Percentiles rank a stretch among this genome's conserved stretches.
Evolutionary conservation across 2,797 vertebrate species (phyloP).

Genomic region (Cirrhinus mrigala): DNA sequence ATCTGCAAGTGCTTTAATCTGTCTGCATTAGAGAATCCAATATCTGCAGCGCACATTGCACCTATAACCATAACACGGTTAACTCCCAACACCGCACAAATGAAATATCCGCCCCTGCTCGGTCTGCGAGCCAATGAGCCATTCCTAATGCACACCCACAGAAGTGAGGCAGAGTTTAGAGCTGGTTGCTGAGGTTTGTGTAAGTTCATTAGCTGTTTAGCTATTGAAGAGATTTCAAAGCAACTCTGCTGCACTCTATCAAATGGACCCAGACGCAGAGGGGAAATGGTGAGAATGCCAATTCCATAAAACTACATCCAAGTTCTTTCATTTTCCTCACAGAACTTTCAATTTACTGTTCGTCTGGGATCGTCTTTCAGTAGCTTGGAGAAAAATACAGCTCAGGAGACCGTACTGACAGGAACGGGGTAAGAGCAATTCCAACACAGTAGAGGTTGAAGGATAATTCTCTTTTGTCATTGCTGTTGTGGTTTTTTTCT

Average conservation of each 20-base stretch:
- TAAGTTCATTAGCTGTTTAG: conserved; percentile 56
- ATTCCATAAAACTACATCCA: conserved; percentile 25
- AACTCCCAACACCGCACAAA: conserved; percentile 58
- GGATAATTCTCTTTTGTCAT: conserved; percentile 22
- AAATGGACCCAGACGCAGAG: conserved; percentile 25
- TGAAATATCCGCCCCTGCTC: conserved; percentile 61
- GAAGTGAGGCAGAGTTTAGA: conserved; percentile 27
- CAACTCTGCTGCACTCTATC: conserved; percentile 25
- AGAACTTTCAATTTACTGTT: conserved; percentile 34
- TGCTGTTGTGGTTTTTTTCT: neutral
- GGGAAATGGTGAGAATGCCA: conserved; percentile 29
- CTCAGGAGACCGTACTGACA: neutral
- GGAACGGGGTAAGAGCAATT: conserved; percentile 22
- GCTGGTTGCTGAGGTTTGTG: conserved; percentile 42
- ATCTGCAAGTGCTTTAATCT: conserved; percentile 52
- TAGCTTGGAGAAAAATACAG: conserved; percentile 14
- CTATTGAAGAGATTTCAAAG: conserved; percentile 16
- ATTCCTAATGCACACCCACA: conserved; percentile 51
- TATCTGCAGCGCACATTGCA: conserved; percentile 52
- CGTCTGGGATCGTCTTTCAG: conserved; percentile 10
- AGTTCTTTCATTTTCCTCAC: conserved; percentile 38
- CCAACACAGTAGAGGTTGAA: neutral
- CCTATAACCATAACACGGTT: conserved; percentile 54
- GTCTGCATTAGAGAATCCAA: conserved; percentile 59
- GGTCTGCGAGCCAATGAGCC: conserved; percentile 55